phyloP scores from a whole-genome alignment of 2,797 vertebrate species.

The Sarcophilus harrisii region DNA sequence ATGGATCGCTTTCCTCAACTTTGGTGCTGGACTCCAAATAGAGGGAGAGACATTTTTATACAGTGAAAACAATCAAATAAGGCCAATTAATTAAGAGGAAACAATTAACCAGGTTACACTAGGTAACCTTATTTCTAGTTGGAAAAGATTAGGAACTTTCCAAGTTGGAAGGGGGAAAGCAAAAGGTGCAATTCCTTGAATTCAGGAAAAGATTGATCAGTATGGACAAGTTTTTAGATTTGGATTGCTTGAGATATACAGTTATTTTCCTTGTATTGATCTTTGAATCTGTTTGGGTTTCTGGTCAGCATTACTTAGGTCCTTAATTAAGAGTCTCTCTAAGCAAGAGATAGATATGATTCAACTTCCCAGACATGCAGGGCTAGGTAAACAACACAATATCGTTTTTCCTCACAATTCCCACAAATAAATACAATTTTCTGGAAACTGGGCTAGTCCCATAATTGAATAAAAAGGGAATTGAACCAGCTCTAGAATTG shows the following conservation, averaged over 20 bases:
- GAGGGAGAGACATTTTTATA: not conserved
- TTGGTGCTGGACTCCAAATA: not conserved
- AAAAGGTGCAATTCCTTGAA: not conserved
- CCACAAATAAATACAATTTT: not conserved
- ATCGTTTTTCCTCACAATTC: too few species aligned
- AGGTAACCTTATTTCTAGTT: not conserved
- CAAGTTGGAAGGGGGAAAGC: not conserved
- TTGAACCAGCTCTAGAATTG: not conserved
- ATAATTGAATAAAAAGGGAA: not conserved
- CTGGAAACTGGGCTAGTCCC: not conserved
- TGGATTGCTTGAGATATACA: not conserved
- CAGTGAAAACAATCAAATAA: not conserved
- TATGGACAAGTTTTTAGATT: not conserved
- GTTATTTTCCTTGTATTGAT: not conserved
- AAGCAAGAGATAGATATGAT: not conserved
- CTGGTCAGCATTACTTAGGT: not conserved
- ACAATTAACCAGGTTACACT: not conserved
- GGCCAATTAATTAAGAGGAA: not conserved
- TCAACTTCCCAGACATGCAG: not conserved
- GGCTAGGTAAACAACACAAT: not conserved
- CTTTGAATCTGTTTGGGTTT: not conserved
- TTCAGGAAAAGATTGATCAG: not conserved
- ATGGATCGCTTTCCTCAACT: not conserved
- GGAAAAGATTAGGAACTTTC: not conserved
- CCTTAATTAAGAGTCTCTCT: not conserved